phyloP scores from a whole-genome alignment of 2,797 vertebrate genomes.

The Alosa sapidissima region DNA sequence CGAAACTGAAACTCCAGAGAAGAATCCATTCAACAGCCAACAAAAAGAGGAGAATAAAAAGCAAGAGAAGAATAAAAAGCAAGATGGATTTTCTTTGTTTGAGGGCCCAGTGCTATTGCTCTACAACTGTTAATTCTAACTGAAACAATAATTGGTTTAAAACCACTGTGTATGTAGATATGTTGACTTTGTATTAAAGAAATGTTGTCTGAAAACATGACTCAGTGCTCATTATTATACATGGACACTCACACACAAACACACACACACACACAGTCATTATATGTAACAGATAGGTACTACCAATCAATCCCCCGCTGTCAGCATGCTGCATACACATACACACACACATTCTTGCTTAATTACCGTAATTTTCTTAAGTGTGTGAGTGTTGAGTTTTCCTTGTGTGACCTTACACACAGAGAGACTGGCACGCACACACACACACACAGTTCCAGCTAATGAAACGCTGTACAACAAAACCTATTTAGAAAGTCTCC shows the following conservation, averaged over 20 bases:
- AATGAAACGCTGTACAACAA: no score
- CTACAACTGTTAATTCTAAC: conserved; percentile 91
- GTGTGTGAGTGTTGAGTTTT: background rate
- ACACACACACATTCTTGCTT: background rate
- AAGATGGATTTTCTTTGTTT: conserved; percentile 83
- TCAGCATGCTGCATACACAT: background rate
- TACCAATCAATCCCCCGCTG: background rate
- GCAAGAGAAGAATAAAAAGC: conserved; percentile 48
- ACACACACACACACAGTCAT: background rate
- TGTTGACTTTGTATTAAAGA: conserved; percentile 99
- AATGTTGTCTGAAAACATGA: conserved; percentile 85
- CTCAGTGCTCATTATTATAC: background rate
- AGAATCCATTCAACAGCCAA: background rate
- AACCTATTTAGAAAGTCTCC: no score
- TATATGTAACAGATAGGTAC: background rate
- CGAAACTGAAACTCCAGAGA: conserved; percentile 47
- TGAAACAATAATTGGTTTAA: conserved; percentile 91
- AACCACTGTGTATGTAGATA: conserved; percentile 99
- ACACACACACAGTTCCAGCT: no score
- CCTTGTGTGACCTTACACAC: background rate
- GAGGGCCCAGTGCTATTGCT: conserved; percentile 86
- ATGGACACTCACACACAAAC: background rate
- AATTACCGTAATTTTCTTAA: background rate
- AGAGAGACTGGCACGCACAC: background rate
- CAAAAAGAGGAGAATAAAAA: conserved; percentile 58